Evolutionary conservation across 2,888 invertebrate species (phyloP).

Genomic region (Tetragnatha montana): DNA sequence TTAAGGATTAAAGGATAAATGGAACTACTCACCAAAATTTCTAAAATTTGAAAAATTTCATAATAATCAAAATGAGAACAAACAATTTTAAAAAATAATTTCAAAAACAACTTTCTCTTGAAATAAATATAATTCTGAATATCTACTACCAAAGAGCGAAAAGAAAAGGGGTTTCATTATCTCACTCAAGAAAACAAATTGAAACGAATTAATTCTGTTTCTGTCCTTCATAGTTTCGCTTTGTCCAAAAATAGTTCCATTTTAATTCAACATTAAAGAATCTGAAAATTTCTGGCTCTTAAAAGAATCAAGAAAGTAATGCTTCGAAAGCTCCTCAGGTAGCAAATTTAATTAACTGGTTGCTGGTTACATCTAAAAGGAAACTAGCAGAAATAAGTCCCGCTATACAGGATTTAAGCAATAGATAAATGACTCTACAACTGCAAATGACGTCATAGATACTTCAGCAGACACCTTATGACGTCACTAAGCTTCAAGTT

Average conservation of each 20-base stretch:
- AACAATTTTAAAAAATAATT: too few species aligned
- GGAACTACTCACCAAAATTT: too few species aligned
- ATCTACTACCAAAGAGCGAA: neutral
- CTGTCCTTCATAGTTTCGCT: neutral
- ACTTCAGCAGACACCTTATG: conserved; percentile 16
- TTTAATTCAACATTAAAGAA: neutral
- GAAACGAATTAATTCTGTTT: neutral
- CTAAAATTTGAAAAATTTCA: too few species aligned
- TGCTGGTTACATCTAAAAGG: neutral
- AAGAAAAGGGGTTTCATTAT: neutral
- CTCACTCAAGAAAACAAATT: too few species aligned
- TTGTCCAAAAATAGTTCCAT: neutral
- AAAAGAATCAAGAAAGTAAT: neutral
- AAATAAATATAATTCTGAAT: neutral
- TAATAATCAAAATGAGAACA: too few species aligned
- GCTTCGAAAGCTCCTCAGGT: neutral
- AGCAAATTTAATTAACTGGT: neutral
- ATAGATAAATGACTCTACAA: conserved; percentile 22
- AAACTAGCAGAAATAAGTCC: neutral
- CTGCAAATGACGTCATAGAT: conserved; percentile 39
- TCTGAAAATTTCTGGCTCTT: neutral
- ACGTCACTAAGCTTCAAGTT: conserved; percentile 29
- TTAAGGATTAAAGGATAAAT: too few species aligned
- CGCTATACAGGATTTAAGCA: neutral
- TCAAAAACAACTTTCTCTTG: neutral